Base-by-base conservation (phyloP, 2,888 invertebrate genomes). In the Cantharis rufa region DNA sequence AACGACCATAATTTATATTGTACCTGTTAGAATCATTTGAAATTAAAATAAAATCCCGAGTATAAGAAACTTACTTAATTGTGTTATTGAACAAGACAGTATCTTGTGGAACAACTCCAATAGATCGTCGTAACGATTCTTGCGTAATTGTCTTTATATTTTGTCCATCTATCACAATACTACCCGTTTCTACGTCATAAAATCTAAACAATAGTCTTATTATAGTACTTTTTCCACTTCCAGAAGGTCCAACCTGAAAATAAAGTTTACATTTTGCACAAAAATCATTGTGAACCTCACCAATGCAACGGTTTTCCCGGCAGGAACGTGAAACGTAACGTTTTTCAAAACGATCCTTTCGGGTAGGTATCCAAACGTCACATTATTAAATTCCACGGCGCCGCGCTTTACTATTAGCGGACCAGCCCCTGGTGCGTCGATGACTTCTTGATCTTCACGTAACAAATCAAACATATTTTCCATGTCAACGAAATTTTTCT, bases 401-500 rank as follows among this genome's bases (percentile, higher is more conserved):
- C 95, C 96, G 72, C 92, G 91, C 64, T 92, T 90, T 10, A 95
- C 89, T 3, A 90, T 82, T 69, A 98, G 87, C 0, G 92, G 92
- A 0, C 92, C 91, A 10, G 98, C 97, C 72, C 94, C 94, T 0
- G 94, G 92, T 0, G 93, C 92, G 89, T 99, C 98, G 3, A 92
- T 90, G 21, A 98, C 93, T 90, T 99, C 98, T 72, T 94, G 92
- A 66, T 95, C 92, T 84, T 97, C 96, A 62, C 94, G 92, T 84
- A 99, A 90, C 79, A 99, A 88, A 82, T 98, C 98, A 87, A 99
- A 97, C 99, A 99, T 98, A 88, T 99, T 99, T 88, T 99, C 99
- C 99, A 99, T 99, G 86, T 99, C 99, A 15, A 99, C 94, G 85
- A 99, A 99, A 86, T 98, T 96, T 89, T 96, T 97, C 87, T 99